Percentiles rank a stretch among this genome's conserved stretches.
These are phyloP conservation scores for Typhlomys cinereus DNA, from an alignment of 2,113 vertebrate genomes.

Conservation along the genomic window DNA sequence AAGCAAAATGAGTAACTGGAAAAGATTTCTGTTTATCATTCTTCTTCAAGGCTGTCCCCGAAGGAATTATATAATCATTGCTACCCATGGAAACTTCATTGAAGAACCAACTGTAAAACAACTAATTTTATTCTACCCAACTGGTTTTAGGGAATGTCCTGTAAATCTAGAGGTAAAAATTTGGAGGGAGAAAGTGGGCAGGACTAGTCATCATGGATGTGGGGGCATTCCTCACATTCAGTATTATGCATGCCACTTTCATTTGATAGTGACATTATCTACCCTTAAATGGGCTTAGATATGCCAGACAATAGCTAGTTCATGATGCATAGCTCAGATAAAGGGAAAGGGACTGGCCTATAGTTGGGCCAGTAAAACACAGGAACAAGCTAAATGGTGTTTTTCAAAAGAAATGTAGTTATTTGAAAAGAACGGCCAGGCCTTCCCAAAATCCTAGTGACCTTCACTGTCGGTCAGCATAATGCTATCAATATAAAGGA, in stretches of 20 bases:
- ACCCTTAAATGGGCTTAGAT: neutral
- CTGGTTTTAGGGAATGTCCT: neutral
- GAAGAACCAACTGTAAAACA: neutral
- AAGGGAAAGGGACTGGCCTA: neutral
- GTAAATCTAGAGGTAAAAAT: neutral
- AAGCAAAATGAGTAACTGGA: neutral
- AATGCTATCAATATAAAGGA: neutral
- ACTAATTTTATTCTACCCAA: neutral
- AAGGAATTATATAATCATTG: accelerated
- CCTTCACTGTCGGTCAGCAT: neutral
- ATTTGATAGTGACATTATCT: neutral
- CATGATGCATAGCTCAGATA: neutral
- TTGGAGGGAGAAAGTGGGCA: neutral
- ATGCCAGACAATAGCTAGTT: neutral
- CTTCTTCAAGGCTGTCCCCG: neutral
- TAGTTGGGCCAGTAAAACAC: neutral
- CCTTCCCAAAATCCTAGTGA: neutral
- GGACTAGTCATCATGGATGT: neutral
- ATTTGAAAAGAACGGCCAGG: neutral
- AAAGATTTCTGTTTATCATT: neutral
- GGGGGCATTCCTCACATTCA: neutral
- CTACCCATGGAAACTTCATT: too few relatives aligned
- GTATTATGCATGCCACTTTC: neutral
- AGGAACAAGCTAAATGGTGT: neutral
- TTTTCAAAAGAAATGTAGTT: neutral